Percentiles rank a stretch among this genome's conserved stretches.
Evolutionary conservation across 2,888 invertebrate species (phyloP).

Genomic region (Sphaeridia pumilis): DNA sequence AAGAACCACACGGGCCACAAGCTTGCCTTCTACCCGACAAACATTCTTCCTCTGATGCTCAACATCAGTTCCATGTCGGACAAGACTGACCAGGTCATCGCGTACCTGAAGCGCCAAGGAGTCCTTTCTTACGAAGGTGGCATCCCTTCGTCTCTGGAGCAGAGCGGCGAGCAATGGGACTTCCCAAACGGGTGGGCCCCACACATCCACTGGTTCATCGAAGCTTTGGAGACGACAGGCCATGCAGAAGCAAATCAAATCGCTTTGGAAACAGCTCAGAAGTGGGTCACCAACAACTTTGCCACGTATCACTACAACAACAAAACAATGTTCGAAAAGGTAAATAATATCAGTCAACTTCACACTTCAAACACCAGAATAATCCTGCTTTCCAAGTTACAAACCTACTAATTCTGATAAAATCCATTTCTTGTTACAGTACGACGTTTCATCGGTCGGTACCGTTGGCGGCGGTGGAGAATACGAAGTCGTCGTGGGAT

Average conservation of each 20-base stretch:
- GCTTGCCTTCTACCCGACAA: constrained; percentile 57
- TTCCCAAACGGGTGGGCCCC: constrained; percentile 14
- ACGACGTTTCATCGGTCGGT: constrained; percentile 6
- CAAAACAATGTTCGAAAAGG: constrained; percentile 16
- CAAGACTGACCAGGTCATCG: constrained; percentile 43
- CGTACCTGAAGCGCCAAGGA: constrained; percentile 56
- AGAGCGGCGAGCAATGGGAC: constrained; percentile 12
- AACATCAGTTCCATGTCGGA: constrained; percentile 28
- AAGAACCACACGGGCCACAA: constrained; percentile 50
- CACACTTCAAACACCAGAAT: no score
- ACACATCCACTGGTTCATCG: constrained; percentile 15
- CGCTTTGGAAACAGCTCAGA: constrained; percentile 5
- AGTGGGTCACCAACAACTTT: constrained; percentile 13
- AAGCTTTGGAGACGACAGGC: constrained; percentile 5
- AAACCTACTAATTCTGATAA: no score
- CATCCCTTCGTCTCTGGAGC: constrained; percentile 23
- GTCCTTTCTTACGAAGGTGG: constrained; percentile 44
- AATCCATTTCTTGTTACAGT: constrained; percentile 2
- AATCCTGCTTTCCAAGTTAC: no score
- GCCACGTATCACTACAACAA: constrained; percentile 2
- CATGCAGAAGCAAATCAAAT: neutral
- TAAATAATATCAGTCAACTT: neutral
- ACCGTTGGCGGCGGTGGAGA: constrained; percentile 8
- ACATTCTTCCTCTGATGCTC: constrained; percentile 63
- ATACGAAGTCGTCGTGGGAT: constrained; percentile 9